A percentile compares a stretch with the other conserved stretches of the same genome.
phyloP scores from a whole-genome alignment of 2,888 invertebrate species.

The Metellina segmentata region DNA sequence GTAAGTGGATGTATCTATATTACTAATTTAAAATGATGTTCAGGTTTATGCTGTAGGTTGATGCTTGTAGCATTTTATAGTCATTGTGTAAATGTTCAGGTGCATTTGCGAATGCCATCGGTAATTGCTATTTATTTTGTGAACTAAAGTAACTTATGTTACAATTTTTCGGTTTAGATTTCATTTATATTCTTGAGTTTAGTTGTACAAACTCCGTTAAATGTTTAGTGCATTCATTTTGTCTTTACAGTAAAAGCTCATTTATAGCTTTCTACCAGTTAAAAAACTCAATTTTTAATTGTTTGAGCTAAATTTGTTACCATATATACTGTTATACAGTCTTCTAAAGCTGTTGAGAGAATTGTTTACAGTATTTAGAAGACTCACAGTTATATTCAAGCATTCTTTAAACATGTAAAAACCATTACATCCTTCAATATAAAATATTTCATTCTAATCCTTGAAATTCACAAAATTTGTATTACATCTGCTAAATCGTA shows the following conservation, averaged over 20 bases:
- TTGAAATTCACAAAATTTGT: no score
- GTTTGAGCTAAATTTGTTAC: no score
- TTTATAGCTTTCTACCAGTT: background rate
- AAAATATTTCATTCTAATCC: no score
- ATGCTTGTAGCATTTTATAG: constrained; percentile 55
- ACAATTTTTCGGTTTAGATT: background rate
- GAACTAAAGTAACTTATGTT: background rate
- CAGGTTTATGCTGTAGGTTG: constrained; percentile 48
- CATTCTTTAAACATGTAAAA: no score
- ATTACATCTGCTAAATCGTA: no score
- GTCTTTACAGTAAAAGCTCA: constrained; percentile 18
- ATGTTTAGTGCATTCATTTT: background rate
- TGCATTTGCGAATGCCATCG: constrained; percentile 14
- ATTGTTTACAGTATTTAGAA: no score
- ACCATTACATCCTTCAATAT: no score
- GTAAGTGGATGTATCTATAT: constrained; percentile 34
- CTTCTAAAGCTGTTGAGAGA: no score
- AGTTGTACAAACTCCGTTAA: background rate
- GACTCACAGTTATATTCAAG: no score
- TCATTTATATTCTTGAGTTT: background rate
- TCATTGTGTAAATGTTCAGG: constrained; percentile 32
- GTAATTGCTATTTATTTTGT: background rate
- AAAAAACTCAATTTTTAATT: background rate
- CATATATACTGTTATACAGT: no score
- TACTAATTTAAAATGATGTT: constrained; percentile 45